phyloP scores from a whole-genome alignment of 1,140 invertebrate species.

The Leptinotarsa lineolata region DNA sequence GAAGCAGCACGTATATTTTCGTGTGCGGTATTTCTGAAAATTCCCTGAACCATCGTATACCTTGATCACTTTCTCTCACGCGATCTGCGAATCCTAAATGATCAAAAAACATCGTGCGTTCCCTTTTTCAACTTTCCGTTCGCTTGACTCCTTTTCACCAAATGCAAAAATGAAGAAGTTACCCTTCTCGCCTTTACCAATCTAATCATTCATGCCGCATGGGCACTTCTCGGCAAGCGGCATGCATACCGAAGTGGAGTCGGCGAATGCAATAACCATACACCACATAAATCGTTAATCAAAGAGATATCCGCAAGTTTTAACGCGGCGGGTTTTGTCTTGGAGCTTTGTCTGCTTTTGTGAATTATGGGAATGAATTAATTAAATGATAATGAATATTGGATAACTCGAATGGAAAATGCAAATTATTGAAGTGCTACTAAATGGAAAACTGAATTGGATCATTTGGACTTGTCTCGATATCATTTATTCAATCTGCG shows the following conservation, averaged over 20 bases:
- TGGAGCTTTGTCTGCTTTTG: constrained; percentile 10
- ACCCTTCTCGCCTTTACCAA: not conserved
- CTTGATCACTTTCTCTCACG: not conserved
- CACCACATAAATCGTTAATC: constrained; percentile 18
- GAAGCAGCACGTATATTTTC: no score
- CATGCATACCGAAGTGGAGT: constrained; percentile 5
- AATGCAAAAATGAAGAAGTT: constrained; percentile 4
- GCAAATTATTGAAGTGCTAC: not conserved
- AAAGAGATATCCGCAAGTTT: constrained; percentile 15
- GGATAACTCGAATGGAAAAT: not conserved
- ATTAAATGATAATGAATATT: not conserved
- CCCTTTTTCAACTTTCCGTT: not conserved
- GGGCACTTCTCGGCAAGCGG: not conserved
- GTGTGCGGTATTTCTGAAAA: not conserved
- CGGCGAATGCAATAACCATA: constrained; percentile 14
- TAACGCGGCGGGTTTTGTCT: constrained; percentile 1
- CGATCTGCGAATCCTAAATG: not conserved
- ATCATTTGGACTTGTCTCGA: no score
- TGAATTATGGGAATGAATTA: not conserved
- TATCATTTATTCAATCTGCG: no score
- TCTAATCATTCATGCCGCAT: not conserved
- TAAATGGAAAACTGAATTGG: not conserved
- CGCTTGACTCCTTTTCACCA: not conserved
- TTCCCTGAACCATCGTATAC: not conserved
- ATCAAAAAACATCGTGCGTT: constrained; percentile 1